Conservation (phyloP, 2,888 invertebrate species). For the Apamea anceps region DNA sequence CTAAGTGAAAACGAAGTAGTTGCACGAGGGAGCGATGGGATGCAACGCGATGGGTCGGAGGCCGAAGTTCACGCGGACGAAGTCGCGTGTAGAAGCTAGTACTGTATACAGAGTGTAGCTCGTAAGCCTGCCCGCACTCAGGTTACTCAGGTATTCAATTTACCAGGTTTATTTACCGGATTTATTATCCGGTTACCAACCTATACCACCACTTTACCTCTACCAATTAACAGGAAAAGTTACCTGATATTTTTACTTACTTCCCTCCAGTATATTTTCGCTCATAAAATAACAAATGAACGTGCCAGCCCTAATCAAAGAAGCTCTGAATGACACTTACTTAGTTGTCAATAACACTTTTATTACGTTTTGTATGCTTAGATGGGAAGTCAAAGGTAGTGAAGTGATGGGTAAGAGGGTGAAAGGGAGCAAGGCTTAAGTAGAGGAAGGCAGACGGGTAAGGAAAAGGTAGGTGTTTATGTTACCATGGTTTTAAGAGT, state of each 20-base stretch:
- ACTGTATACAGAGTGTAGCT: too few relatives aligned
- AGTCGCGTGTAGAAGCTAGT: too few relatives aligned
- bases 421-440: not conserved
- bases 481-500: not conserved
- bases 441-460: not conserved
- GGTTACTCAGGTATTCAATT: too few relatives aligned
- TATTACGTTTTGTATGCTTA: constrained; percentile 54
- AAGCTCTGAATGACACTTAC: constrained; percentile 53
- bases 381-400: constrained; percentile 43
- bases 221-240: not conserved
- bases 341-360: constrained; percentile 58
- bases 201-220: not conserved
- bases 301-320: constrained; percentile 53
- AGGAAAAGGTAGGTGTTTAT: not conserved
- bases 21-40: too few relatives aligned
- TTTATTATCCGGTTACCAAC: not conserved
- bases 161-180: too few relatives aligned
- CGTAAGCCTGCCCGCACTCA: too few relatives aligned
- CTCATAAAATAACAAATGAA: constrained; percentile 21
- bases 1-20: too few relatives aligned
- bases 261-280: constrained; percentile 7
- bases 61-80: too few relatives aligned
- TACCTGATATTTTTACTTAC: not conserved
- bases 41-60: too few relatives aligned
- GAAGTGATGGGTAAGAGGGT: not conserved